phyloP scores from a whole-genome alignment of 2,888 invertebrate genomes.

The Drosophila nr. fundita region DNA sequence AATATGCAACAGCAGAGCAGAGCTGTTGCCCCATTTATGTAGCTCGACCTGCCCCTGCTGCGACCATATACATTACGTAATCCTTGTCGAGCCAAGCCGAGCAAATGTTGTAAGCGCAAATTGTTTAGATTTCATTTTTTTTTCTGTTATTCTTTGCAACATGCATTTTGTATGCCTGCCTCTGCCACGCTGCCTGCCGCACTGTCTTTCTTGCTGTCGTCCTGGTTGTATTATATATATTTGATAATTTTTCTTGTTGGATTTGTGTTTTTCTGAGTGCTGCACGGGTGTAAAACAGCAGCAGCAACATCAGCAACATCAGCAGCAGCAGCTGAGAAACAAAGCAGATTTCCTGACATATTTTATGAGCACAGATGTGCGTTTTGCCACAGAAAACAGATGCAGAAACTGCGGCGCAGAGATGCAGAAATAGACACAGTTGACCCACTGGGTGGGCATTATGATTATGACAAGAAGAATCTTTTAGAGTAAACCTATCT shows the following conservation, averaged over 20 bases:
- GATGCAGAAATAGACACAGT: not conserved
- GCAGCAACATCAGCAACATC: not conserved
- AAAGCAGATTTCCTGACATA: conserved; percentile 69
- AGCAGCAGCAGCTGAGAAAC: conserved; percentile 9
- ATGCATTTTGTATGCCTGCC: conserved; percentile 55
- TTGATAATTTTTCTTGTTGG: conserved; percentile 72
- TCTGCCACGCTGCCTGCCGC: conserved; percentile 3
- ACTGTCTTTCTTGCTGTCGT: conserved; percentile 16
- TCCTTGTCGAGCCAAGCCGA: conserved; percentile 56
- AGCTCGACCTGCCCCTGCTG: not conserved
- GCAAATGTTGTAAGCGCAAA: conserved; percentile 57
- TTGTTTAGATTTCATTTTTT: conserved; percentile 66
- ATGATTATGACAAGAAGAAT: conserved; percentile 16
- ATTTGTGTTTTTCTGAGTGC: conserved; percentile 54
- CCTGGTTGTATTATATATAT: conserved; percentile 46
- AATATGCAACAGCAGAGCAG: conserved; percentile 17
- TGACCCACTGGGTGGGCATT: conserved; percentile 41
- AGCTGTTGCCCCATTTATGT: conserved; percentile 16
- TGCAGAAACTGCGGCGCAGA: conserved; percentile 12
- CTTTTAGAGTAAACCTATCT: not conserved
- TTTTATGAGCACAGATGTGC: conserved; percentile 65
- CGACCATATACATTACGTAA: conserved; percentile 46
- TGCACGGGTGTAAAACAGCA: conserved; percentile 15
- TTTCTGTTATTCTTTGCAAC: conserved; percentile 33
- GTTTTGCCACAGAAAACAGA: conserved; percentile 6